Evolutionary conservation across 2,113 vertebrate genomes (phyloP), one percentile per base, ranked within the genome.

Genomic region (Tor tambroides): DNA sequence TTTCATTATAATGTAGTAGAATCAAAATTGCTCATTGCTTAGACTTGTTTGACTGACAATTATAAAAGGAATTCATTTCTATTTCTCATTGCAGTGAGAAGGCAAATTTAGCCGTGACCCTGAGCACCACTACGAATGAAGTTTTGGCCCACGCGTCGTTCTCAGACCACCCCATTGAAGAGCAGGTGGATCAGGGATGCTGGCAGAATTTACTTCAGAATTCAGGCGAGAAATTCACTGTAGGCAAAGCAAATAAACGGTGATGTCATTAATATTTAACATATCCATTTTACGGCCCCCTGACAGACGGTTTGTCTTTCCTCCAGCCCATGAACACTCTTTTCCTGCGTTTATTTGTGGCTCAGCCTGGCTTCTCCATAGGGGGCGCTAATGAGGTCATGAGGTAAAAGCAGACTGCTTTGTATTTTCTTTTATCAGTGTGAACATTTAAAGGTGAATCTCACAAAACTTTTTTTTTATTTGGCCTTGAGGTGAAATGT

Each of bases 331-430:
- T 97, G 90, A 99, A 99, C 91, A 97, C 97, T 0, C 91, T 99
- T 56, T 99, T 99, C 89, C 56, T 99, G 91, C 97, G 97, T 89
- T 95, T 99, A 26, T 97, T 98, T 67, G 97, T 98, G 94, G 93
- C 96, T 0, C 92, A 95, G 90, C 85, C 94, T 0, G 90, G 91
- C 59, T 95, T 94, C n/a, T 87, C 92, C 0, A 7, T 85, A 8
- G 93, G 90, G 17, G 93, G 95, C 87, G 90, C 89, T 32, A 94
- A 93, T 84, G 96, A 98, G 94, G 95, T 98, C 43, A 69, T 97
- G 69, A 95, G 96, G 98, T 98, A 92, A 94, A 56, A 72, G 35
- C 2, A 41, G 5, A 38, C 32, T 72, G 7, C 9, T 72, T 72
- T 23, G 4, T 38, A 23, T 59, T 59, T 9, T 3, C 56, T 59